A percentile compares a stretch with the other conserved stretches of the same genome.
These are phyloP conservation scores for Periophthalmus magnuspinnatus DNA, from an alignment of 2,797 vertebrate species.

Conservation along the genomic window DNA sequence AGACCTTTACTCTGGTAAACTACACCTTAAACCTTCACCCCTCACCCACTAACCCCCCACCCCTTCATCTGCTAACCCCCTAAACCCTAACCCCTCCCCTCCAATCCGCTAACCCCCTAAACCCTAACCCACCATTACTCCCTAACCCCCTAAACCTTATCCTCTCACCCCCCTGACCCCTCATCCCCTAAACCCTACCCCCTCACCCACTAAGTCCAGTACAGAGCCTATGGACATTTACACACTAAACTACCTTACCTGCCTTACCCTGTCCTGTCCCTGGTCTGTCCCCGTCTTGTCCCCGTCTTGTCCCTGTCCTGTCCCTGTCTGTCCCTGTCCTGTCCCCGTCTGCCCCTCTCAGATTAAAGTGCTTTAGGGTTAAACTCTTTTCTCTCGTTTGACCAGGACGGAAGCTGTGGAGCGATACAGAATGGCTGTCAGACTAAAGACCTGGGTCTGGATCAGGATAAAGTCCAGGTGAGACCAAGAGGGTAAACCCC, in stretches of 20 bases:
- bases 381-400: not conserved
- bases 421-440: not conserved
- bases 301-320: no score
- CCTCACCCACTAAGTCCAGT: no score
- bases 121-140: no score
- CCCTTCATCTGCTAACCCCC: no score
- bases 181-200: not conserved
- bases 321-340: not conserved
- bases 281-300: no score
- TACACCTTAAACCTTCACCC: no score
- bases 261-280: no score
- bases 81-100: no score
- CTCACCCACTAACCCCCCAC: no score
- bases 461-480: not conserved
- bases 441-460: not conserved
- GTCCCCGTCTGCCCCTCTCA: not conserved
- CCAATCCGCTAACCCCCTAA: no score
- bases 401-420: not conserved
- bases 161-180: not conserved
- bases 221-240: no score
- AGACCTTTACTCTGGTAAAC: slow-evolving; percentile 82
- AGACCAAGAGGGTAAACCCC: not conserved
- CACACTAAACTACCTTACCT: not conserved
- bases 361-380: not conserved
- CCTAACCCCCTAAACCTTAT: no score